Conservation (phyloP, 2,113 vertebrate genomes). For the Pterocles gutturalis region DNA sequence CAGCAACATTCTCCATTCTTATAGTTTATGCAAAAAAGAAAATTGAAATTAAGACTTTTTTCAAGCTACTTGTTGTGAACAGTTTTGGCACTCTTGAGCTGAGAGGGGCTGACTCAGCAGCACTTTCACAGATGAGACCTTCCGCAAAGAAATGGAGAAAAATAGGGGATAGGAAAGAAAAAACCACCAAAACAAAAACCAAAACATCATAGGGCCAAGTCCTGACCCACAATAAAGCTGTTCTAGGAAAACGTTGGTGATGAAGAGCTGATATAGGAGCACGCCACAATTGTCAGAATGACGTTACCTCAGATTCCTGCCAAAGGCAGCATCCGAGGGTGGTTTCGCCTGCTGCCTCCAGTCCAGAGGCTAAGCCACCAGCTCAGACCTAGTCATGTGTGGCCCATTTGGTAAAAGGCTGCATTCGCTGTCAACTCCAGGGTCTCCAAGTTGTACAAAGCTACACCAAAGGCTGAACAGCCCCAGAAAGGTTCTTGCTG, state of each 20-base stretch:
- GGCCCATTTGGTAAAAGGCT: background rate
- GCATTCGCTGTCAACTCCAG: background rate
- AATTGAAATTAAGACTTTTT: background rate
- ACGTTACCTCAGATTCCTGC: background rate
- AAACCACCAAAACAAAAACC: background rate
- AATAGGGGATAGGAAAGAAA: background rate
- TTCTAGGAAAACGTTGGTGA: background rate
- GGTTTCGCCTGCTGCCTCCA: background rate
- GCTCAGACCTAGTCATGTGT: accelerated
- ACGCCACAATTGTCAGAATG: background rate
- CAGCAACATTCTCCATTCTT: background rate
- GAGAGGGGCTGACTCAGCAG: background rate
- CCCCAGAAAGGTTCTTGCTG: background rate
- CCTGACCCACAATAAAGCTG: background rate
- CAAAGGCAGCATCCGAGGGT: background rate
- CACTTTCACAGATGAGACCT: background rate
- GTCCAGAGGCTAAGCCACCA: background rate
- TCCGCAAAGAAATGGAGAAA: background rate
- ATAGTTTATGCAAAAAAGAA: background rate
- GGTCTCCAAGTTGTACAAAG: background rate
- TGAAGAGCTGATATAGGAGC: background rate
- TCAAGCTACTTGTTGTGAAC: background rate
- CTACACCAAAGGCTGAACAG: background rate
- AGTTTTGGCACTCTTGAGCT: background rate
- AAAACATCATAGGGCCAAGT: background rate